Base-by-base conservation (phyloP, 2,888 invertebrate species). In the Diabrotica balteata region DNA sequence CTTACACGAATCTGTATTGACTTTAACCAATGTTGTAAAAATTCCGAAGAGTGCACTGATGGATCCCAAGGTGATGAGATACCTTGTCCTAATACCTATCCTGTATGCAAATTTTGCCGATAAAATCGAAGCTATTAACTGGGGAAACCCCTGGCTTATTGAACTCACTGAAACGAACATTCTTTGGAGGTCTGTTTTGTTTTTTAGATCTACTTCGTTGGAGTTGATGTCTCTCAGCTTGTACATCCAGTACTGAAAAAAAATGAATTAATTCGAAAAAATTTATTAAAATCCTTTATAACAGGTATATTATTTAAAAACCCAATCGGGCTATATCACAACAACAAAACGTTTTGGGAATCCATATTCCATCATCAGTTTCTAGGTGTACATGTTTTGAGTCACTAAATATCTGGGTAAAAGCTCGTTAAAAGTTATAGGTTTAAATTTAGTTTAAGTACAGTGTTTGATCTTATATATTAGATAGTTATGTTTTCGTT, bases 1-100 rank as follows among this genome's bases (percentile, higher is more conserved):
- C 78, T 76, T 69, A 78, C 78, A 78, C 43, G 70, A 63, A 63
- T 78, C 77, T 3, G 78, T 78, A 49, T 75, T 63, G 11, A 78
- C 68, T 58, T 62, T 67, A 7, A 75, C 74, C 45, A 76, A 77
- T 32, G 71, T 47, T 9, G 73, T 59, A 65, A 75, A 78, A 46
- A 74, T 53, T 4, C 73, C 67, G 47, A 77, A 64, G 17, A 71
- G 67, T 7, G 66, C 64, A 22, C 62, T 54, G 8, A 72, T 68
- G 46, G 69, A 67, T 32, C 65, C 71, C 50, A 66, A 62, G 42
- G 75, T 71, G 4, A 68, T 62, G 11, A 74, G 70, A 17, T 74
- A 63, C 61, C 68, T 73, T n/a, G 42, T 61, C 22, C 59, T 50
- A 7, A 58, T 11, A 46, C 54, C 44, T 42, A 68, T 65, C 22